Percentiles rank a stretch among this genome's conserved stretches.
Evolutionary conservation across 2,113 vertebrate genomes (phyloP).

Genomic region (Poicephalus gulielmi): DNA sequence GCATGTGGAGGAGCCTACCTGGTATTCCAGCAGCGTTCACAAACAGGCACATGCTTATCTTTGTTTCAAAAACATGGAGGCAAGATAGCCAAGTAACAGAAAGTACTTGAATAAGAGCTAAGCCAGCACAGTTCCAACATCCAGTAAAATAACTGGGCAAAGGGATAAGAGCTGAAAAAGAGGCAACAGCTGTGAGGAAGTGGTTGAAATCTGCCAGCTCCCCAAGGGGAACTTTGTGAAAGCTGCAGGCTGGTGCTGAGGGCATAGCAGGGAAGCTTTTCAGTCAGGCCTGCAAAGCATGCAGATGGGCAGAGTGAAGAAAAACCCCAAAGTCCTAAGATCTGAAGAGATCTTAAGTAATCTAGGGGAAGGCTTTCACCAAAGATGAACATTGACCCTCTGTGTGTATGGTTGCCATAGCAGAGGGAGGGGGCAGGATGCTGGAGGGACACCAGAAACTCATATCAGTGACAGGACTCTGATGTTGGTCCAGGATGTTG

Average conservation of each 20-base stretch:
- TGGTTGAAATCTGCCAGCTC: neutral
- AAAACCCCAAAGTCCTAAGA: neutral
- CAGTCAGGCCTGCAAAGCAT: neutral
- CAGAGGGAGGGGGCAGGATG: neutral
- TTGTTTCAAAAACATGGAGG: neutral
- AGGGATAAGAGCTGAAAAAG: neutral
- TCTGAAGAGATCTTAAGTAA: neutral
- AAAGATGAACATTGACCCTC: neutral
- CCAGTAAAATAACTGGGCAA: neutral
- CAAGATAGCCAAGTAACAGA: neutral
- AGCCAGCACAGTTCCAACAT: neutral
- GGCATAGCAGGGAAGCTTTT: neutral
- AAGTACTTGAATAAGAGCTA: neutral
- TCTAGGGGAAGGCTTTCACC: neutral
- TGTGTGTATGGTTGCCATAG: rapidly evolving
- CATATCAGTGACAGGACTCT: neutral
- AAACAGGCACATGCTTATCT: neutral
- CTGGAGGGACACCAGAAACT: neutral
- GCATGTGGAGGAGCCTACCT: neutral
- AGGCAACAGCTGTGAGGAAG: neutral
- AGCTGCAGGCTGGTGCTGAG: neutral
- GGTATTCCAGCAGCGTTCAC: neutral
- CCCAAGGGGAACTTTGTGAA: rapidly evolving
- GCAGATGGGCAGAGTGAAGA: neutral
- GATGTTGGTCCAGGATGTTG: neutral